Evolutionary conservation across 2,888 invertebrate genomes (phyloP).

Genomic region (Griposia aprilina): DNA sequence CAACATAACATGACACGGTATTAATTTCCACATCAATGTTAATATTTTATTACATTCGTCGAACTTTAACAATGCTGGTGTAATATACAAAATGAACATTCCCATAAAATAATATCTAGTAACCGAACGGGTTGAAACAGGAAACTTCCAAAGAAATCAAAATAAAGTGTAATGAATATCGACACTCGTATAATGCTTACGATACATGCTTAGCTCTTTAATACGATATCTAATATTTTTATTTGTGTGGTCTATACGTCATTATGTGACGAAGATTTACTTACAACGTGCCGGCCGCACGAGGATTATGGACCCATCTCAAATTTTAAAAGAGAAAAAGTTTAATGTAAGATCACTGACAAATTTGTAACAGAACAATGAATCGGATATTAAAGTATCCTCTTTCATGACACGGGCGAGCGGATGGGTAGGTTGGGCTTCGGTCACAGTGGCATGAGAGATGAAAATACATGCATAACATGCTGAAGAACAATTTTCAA

Average conservation of each 20-base stretch:
- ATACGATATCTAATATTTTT: constrained; percentile 79
- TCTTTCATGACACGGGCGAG: constrained; percentile 89
- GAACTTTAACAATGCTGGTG: constrained; percentile 66
- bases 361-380: constrained; percentile 91
- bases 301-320: constrained; percentile 88
- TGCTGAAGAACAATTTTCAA: constrained; percentile 26
- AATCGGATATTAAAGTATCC: constrained; percentile 90
- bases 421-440: constrained; percentile 83
- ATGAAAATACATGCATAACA: constrained; percentile 26
- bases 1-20: constrained; percentile 13
- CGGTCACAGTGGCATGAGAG: constrained; percentile 71
- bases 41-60: constrained; percentile 71
- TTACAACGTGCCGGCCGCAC: constrained; percentile 81
- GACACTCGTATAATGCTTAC: constrained; percentile 66
- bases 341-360: constrained; percentile 90
- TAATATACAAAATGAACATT: constrained; percentile 57
- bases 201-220: constrained; percentile 71
- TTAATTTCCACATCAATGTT: constrained; percentile 38
- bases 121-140: constrained; percentile 58
- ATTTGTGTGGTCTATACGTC: constrained; percentile 86
- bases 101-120: constrained; percentile 54
- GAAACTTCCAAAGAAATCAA: constrained; percentile 59
- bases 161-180: constrained; percentile 72
- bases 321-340: constrained; percentile 88
- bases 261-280: constrained; percentile 84